Percentiles rank a stretch among this genome's conserved stretches.
These are phyloP conservation scores for Rhagologus leucostigma DNA, from an alignment of 2,113 vertebrate genomes.

Conservation along the genomic window DNA sequence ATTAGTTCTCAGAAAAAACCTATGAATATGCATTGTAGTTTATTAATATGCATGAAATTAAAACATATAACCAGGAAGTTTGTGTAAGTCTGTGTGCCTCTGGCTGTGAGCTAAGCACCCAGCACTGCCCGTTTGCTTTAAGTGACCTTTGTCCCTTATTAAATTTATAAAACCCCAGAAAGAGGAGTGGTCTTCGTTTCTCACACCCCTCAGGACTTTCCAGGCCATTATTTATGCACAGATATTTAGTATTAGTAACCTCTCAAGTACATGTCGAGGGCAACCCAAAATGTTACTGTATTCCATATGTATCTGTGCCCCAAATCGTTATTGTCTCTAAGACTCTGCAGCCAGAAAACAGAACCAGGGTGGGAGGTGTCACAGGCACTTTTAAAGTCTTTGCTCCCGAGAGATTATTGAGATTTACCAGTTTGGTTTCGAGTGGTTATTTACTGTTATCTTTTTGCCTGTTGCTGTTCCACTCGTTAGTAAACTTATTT, in stretches of 20 bases:
- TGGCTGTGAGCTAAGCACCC: no score
- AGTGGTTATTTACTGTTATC: not conserved
- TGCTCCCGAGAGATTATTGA: accelerated
- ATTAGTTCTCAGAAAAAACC: no score
- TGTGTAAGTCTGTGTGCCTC: no score
- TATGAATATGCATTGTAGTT: no score
- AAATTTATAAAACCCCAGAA: no score
- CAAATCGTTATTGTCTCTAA: not conserved
- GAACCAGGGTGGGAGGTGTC: accelerated
- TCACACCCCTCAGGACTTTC: not conserved
- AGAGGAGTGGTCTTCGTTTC: no score
- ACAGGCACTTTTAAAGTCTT: accelerated
- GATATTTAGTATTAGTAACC: not conserved
- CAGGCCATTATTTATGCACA: not conserved
- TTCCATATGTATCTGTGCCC: not conserved
- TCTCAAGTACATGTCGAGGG: not conserved
- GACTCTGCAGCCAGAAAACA: not conserved
- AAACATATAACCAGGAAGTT: no score
- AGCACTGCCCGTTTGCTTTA: no score
- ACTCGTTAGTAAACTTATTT: not conserved
- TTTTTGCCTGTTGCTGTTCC: not conserved
- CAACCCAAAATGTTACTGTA: not conserved
- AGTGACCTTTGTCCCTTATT: no score
- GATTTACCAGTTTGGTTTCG: not conserved
- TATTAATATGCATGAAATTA: no score